These are phyloP conservation scores for Seriola aureovittata DNA, from an alignment of 2,113 vertebrate genomes.

Conservation along the genomic window DNA sequence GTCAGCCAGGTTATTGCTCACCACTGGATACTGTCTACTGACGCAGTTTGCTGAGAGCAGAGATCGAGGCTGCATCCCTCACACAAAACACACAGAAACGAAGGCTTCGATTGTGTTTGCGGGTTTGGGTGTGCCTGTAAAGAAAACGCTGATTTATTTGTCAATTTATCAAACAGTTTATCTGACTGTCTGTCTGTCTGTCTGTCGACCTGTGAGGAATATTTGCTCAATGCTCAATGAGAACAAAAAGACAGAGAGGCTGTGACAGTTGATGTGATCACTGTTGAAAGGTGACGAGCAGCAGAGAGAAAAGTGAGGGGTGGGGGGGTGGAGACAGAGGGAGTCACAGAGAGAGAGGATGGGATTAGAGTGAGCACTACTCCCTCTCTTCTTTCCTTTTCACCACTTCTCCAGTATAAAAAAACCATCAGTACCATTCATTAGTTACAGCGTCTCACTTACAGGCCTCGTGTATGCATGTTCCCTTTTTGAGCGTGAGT, in stretches of 20 bases:
- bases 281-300: slow-evolving; percentile 60
- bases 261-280: slow-evolving; percentile 36
- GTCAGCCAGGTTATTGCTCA: slow-evolving; percentile 37
- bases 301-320: slow-evolving; percentile 37
- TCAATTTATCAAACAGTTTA: neutral
- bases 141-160: slow-evolving; percentile 31
- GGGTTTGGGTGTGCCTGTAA: neutral
- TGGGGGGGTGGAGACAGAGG: slow-evolving; percentile 33
- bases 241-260: slow-evolving; percentile 29
- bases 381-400: slow-evolving; percentile 21
- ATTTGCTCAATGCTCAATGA: slow-evolving; percentile 11
- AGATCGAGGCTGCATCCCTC: neutral
- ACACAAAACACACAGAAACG: neutral
- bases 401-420: slow-evolving; percentile 8
- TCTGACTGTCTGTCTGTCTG: neutral
- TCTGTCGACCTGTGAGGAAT: neutral
- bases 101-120: neutral
- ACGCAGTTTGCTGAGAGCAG: slow-evolving; percentile 49
- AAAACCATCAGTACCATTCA: slow-evolving; percentile 35
- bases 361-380: slow-evolving; percentile 33
- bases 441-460: slow-evolving; percentile 30
- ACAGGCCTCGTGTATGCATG: neutral
- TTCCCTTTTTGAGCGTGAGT: slow-evolving; percentile 17
- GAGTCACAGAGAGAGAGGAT: slow-evolving; percentile 25
- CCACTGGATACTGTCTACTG: slow-evolving; percentile 49